A percentile compares a stretch with the other conserved stretches of the same genome.
Conservation (phyloP, 2,888 invertebrate genomes). For the Iphiclides podalirius region DNA sequence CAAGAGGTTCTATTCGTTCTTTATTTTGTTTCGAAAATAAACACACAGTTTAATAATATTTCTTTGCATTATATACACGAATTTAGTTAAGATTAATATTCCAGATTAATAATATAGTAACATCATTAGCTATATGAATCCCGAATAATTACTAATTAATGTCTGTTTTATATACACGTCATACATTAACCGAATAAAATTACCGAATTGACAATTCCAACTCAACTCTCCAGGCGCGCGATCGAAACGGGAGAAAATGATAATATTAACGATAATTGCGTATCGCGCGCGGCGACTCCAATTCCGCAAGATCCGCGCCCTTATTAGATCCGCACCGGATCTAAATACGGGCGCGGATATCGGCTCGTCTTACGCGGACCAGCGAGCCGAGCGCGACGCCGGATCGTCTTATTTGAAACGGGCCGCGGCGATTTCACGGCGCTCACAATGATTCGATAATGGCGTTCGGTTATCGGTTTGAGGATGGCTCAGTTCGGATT, state of each 20-base stretch:
- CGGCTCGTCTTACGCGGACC: conserved; percentile 39
- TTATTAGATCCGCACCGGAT: conserved; percentile 32
- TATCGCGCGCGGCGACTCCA: conserved; percentile 33
- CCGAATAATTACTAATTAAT: no score
- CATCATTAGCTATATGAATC: no score
- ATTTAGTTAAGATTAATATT: no score
- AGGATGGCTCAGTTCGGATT: conserved; percentile 23
- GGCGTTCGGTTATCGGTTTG: conserved; percentile 24
- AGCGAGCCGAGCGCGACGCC: conserved; percentile 44
- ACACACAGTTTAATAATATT: no score
- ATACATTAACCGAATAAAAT: no score
- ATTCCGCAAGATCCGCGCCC: conserved; percentile 34
- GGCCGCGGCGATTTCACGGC: conserved; percentile 43
- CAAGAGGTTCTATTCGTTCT: no score
- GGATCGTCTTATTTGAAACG: conserved; percentile 43
- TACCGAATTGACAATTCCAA: background rate
- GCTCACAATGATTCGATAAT: conserved; percentile 33
- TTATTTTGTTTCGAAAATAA: no score
- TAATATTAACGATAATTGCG: conserved; percentile 17
- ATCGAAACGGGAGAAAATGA: background rate
- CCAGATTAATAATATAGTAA: no score
- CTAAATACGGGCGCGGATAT: conserved; percentile 53
- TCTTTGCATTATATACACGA: no score
- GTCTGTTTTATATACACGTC: no score
- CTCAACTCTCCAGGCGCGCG: background rate